Evolutionary conservation across 2,888 invertebrate species (phyloP).

Genomic region (Trichacis sp.): DNA sequence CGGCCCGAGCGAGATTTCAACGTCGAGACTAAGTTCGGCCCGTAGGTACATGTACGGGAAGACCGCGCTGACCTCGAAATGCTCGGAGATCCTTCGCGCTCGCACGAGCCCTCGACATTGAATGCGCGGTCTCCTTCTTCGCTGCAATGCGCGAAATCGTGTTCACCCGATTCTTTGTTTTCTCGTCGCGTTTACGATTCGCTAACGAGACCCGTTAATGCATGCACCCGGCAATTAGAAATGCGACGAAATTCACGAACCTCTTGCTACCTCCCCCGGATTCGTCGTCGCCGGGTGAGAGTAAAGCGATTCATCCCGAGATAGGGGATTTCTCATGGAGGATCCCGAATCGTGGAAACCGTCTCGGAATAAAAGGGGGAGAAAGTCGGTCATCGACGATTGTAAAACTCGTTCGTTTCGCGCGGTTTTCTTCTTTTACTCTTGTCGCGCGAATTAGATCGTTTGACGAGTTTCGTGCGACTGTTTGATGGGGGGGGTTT

Average conservation of each 20-base stretch:
- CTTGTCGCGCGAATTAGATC: no score
- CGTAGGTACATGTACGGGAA: slow-evolving; percentile 20
- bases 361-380: slow-evolving; percentile 18
- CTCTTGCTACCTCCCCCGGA: no score
- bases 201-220: background rate
- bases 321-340: background rate
- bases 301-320: background rate
- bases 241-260: background rate
- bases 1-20: slow-evolving; percentile 40
- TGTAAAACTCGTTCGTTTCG: slow-evolving; percentile 24
- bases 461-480: no score
- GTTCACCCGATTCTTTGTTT: slow-evolving; percentile 9
- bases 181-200: background rate
- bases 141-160: no score
- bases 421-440: slow-evolving; percentile 34
- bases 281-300: no score
- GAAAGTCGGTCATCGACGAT: slow-evolving; percentile 43
- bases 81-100: slow-evolving; percentile 25
- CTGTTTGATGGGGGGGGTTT: no score
- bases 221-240: background rate
- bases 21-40: slow-evolving; percentile 37
- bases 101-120: slow-evolving; percentile 42
- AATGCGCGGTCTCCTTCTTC: slow-evolving; percentile 19
- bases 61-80: slow-evolving; percentile 37
- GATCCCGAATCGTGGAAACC: background rate